Percentiles rank a stretch among this genome's conserved stretches.
These are phyloP conservation scores for Hepsetus odoe DNA, from an alignment of 2,113 vertebrate species.

Conservation along the genomic window DNA sequence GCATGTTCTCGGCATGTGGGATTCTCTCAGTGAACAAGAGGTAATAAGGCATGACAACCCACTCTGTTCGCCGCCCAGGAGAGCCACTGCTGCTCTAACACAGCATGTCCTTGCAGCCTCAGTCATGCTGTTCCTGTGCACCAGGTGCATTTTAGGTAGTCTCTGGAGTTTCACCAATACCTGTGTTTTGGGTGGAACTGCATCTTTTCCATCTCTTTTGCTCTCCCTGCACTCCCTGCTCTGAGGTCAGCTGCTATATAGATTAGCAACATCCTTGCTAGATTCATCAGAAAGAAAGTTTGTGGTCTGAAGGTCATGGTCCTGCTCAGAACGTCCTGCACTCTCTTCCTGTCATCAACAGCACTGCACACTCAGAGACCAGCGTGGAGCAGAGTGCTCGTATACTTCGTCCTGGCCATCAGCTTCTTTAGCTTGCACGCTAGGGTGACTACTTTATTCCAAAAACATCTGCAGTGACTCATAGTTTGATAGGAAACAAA, in stretches of 20 bases:
- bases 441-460: background rate
- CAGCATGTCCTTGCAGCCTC: slow-evolving; percentile 18
- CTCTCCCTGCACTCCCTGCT: slow-evolving; percentile 20
- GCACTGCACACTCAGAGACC: background rate
- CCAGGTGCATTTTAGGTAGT: slow-evolving; percentile 5
- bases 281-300: slow-evolving; percentile 3
- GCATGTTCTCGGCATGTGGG: slow-evolving; percentile 34
- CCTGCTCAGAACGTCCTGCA: background rate
- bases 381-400: slow-evolving; percentile 2
- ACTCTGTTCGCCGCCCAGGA: background rate
- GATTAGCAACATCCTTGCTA: background rate
- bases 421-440: slow-evolving; percentile 1
- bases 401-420: slow-evolving; percentile 8
- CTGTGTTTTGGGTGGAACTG: slow-evolving; percentile 29
- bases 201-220: slow-evolving; percentile 40
- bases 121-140: background rate
- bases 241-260: background rate
- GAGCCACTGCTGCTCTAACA: slow-evolving; percentile 21
- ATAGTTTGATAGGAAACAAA: background rate
- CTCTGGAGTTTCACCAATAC: background rate
- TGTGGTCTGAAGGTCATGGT: background rate
- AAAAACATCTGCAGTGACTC: slow-evolving; percentile 16
- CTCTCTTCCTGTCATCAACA: background rate
- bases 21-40: slow-evolving; percentile 23
- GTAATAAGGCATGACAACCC: slow-evolving; percentile 46